Conservation (phyloP, 2,797 vertebrate species). For the Hemibagrus guttatus region DNA sequence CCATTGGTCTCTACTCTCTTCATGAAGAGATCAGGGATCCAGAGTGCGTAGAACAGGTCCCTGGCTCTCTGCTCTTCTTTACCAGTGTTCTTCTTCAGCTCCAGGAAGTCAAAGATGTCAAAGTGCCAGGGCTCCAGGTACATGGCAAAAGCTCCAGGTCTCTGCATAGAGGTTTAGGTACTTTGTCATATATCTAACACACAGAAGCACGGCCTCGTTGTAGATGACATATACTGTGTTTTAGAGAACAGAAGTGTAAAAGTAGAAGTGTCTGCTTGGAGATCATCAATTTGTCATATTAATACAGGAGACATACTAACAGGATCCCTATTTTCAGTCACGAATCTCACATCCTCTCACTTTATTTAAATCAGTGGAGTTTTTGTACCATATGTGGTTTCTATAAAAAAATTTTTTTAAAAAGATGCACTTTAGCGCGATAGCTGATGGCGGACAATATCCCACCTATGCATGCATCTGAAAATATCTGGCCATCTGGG, state of each 20-base stretch:
- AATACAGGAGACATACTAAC: not conserved
- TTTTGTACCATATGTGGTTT: not conserved
- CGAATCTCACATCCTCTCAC: not conserved
- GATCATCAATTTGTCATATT: not conserved
- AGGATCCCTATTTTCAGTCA: not conserved
- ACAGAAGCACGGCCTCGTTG: not conserved
- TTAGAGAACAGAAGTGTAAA: not conserved
- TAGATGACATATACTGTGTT: not conserved
- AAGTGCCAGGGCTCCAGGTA: slow-evolving; percentile 97
- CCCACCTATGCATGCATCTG: not conserved
- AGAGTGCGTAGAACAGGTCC: slow-evolving; percentile 93
- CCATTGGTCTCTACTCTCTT: slow-evolving; percentile 92
- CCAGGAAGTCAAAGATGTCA: slow-evolving; percentile 95
- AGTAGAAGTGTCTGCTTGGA: not conserved
- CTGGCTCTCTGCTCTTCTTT: slow-evolving; percentile 96
- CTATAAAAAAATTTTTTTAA: too few relatives aligned
- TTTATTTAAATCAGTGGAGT: not conserved
- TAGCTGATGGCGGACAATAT: not conserved
- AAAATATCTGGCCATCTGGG: not conserved
- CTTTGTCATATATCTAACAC: not conserved
- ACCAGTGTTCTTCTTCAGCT: slow-evolving; percentile 97
- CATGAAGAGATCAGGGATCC: slow-evolving; percentile 99
- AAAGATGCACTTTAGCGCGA: not conserved
- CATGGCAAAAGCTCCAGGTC: slow-evolving; percentile 96
- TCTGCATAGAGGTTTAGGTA: slow-evolving; percentile 62